Evolutionary conservation across 2,797 vertebrate species (phyloP), one percentile per base, ranked within the genome.

Genomic region (Anas capensis): DNA sequence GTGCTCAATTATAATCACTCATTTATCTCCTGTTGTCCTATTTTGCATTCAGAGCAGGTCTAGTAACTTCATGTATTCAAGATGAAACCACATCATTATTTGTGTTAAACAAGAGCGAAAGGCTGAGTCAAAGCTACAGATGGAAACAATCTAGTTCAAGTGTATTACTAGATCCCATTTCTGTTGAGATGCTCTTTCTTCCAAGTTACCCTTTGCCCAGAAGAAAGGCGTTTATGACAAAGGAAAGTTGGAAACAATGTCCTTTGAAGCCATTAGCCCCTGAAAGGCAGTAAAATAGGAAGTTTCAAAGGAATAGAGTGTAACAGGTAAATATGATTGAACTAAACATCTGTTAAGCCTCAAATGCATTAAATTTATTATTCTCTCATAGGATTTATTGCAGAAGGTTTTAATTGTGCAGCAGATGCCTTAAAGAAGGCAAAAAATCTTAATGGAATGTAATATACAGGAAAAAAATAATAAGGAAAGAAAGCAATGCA

Each of bases 21-120:
- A 42, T 87, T 92, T 90, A 66, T 76, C 91, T 91, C 73, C 70
- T 86, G 34, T 31, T 72, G 42, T 18, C 70, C 77, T 89, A 10
- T 61, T 96, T 57, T 89, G 48, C 88, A 93, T 84, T 82, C 66
- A 64, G 88, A 70, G 60, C 56, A 82, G 66, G 81, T 75, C 36
- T 60, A 64, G 64, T 92, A 84, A 70, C 89, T 90, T 80, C 34
- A 44, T 21, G 29, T 75, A 58, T 92, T 68, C 27, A 33, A 77
- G 90, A 75, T 51, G 66, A 92, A 95, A 51, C 70, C 53, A 75
- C 62, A 2, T 36, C 72, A 64, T 76, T 96, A 79, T 93, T 92
- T 73, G 57, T 73, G 84, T 86, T 91, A 88, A 82, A 48, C 5
- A 23, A 21, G 62, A 77, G 82, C 26, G 36, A 82, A 88, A 80